Base-by-base conservation (phyloP, 1,140 invertebrate species). In the Vollenhovia emeryi region DNA sequence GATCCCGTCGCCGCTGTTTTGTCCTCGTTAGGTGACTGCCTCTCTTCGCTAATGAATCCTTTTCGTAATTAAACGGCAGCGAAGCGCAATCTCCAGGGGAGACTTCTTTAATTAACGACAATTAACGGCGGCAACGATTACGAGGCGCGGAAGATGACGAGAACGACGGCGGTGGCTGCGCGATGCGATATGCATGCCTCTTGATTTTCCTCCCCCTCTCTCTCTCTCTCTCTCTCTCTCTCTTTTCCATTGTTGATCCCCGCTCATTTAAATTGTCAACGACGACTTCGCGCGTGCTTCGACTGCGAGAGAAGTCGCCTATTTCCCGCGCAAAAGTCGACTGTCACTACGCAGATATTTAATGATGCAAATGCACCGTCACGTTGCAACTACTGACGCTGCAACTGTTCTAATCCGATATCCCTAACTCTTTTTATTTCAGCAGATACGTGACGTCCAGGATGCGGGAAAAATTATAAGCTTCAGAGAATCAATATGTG, bases 41-140 rank as follows among this genome's bases (percentile, higher is more conserved):
- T 88, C 69, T 88, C 86, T 84, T 74, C 86, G 69, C 73, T 91
- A 91, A 91, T 85, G 89, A 91, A 88, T 91, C 89, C 89, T 88
- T 86, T 83, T 60, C 78, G 82, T 90, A 91, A 91, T 91, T 91
- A 91, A 88, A 90, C 74, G 84, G 66, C 89, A 85, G 57, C 76
- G 84, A 78, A 59, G 84, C 71, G 64, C 84, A 88, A 85, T 87
- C 86, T 74, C 82, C 66, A 50, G 62, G n/a, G 55, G 40, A 59
- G 78, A 48, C 71, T 85, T 80, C 84, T 88, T 82, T 90, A 90
- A 91, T 90, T 91, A 91, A 87, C 76, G 87, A 86, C 89, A 90
- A 88, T 91, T 91, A 91, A 52, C 57, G 89, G 59, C 84, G 59
- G 73, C 52, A 76, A 45, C 57, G 87, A 90, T 89, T 89, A 89